Evolutionary conservation across 2,113 vertebrate species (phyloP).

Genomic region (Pungitius pungitius): DNA sequence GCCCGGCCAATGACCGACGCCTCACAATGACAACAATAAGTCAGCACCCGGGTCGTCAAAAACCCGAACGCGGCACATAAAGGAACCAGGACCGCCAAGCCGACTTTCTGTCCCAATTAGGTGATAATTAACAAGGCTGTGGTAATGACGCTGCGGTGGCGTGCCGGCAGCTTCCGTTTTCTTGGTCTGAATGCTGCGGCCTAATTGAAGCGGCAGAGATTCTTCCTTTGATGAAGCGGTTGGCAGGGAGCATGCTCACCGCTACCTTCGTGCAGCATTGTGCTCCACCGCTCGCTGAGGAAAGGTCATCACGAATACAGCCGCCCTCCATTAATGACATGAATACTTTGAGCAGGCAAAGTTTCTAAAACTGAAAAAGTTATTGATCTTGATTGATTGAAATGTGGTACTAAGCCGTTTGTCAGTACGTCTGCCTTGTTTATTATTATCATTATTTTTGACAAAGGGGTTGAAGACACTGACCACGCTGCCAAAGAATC

Average conservation of each 20-base stretch:
- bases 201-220: slow-evolving; percentile 90
- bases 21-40: slow-evolving; percentile 78
- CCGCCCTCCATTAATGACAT: slow-evolving; percentile 39
- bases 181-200: slow-evolving; percentile 83
- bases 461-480: not conserved
- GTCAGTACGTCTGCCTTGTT: not conserved
- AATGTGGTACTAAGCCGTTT: not conserved
- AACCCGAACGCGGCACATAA: slow-evolving; percentile 66
- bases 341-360: slow-evolving; percentile 32
- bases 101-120: slow-evolving; percentile 85
- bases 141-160: slow-evolving; percentile 85
- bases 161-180: slow-evolving; percentile 84
- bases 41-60: slow-evolving; percentile 75
- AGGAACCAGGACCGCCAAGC: slow-evolving; percentile 45
- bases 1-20: slow-evolving; percentile 82
- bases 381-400: slow-evolving; percentile 10
- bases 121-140: slow-evolving; percentile 87
- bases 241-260: slow-evolving; percentile 87
- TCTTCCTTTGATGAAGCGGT: slow-evolving; percentile 89
- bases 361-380: slow-evolving; percentile 26
- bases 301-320: slow-evolving; percentile 76
- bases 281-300: slow-evolving; percentile 20
- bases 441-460: not conserved
- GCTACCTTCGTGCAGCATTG: slow-evolving; percentile 73
- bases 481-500: not conserved